Evolutionary conservation across 2,113 vertebrate species (phyloP).

Genomic region (Notarius lentiginosus): DNA sequence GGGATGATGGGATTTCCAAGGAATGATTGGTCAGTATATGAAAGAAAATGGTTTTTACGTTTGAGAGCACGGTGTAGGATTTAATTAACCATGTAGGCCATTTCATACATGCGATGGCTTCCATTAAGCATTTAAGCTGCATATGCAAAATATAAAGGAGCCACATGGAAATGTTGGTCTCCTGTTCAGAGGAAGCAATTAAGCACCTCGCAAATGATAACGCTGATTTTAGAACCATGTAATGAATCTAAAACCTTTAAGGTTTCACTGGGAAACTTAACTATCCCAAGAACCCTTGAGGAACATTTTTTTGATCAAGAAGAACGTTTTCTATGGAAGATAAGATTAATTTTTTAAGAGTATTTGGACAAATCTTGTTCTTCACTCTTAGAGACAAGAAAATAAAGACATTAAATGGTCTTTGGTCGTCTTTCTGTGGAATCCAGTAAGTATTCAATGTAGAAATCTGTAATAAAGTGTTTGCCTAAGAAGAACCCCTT

Average conservation of each 20-base stretch:
- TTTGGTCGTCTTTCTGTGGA: no score
- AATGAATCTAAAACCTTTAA: not conserved
- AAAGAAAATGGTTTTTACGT: conserved; percentile 6
- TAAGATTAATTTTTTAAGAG: not conserved
- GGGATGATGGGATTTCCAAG: not conserved
- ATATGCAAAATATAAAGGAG: not conserved
- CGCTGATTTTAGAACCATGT: not conserved
- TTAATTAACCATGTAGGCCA: not conserved
- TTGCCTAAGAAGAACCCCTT: not conserved
- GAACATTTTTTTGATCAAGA: not conserved
- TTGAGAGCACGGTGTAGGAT: not conserved
- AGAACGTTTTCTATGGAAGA: not conserved
- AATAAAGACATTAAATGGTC: not conserved
- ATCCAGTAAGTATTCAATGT: not conserved
- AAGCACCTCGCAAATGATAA: not conserved
- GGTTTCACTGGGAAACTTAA: not conserved
- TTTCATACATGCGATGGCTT: not conserved
- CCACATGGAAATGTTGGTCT: not conserved
- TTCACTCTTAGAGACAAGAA: not conserved
- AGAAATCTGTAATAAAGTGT: not conserved
- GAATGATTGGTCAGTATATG: conserved; percentile 6
- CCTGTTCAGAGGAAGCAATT: not conserved
- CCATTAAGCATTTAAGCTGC: conserved; percentile 4
- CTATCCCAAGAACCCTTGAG: not conserved
- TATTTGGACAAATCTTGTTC: not conserved